phyloP scores from a whole-genome alignment of 2,888 invertebrate species.

The Cataglyphis altisquamis region DNA sequence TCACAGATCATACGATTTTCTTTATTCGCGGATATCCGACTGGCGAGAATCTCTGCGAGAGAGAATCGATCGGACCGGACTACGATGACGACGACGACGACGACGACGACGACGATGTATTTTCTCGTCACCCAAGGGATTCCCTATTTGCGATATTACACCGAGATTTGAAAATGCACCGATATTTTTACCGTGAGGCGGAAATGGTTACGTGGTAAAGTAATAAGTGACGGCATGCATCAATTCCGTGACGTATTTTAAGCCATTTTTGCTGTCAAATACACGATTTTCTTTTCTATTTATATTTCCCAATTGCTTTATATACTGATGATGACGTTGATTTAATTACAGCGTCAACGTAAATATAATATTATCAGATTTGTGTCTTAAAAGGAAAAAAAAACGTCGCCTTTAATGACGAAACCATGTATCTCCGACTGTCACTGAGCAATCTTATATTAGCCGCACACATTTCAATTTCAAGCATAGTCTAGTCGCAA shows the following conservation, averaged over 20 bases:
- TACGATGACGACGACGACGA: not conserved
- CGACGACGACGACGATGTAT: conserved; percentile 8
- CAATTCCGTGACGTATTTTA: conserved; percentile 1
- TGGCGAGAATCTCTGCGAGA: conserved; percentile 3
- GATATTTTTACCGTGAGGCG: conserved; percentile 18
- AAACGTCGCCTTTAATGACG: not conserved
- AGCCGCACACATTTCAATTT: conserved; percentile 2
- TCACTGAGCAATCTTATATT: conserved; percentile 1
- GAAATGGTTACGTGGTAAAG: not conserved
- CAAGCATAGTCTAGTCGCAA: conserved; percentile 17
- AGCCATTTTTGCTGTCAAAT: not conserved
- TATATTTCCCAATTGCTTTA: not conserved
- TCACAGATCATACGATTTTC: conserved; percentile 38
- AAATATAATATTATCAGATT: not conserved
- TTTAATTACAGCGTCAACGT: not conserved
- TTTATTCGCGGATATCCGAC: conserved; percentile 41
- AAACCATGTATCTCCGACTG: not conserved
- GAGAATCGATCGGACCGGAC: conserved; percentile 33
- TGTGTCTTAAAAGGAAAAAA: not conserved
- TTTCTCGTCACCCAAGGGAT: conserved; percentile 24
- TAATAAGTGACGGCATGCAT: conserved; percentile 13
- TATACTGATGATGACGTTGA: not conserved
- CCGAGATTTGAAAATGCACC: conserved; percentile 26
- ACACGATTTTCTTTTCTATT: not conserved
- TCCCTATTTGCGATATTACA: conserved; percentile 48